phyloP scores from a whole-genome alignment of 2,113 vertebrate species.

The Apeltes quadracus region DNA sequence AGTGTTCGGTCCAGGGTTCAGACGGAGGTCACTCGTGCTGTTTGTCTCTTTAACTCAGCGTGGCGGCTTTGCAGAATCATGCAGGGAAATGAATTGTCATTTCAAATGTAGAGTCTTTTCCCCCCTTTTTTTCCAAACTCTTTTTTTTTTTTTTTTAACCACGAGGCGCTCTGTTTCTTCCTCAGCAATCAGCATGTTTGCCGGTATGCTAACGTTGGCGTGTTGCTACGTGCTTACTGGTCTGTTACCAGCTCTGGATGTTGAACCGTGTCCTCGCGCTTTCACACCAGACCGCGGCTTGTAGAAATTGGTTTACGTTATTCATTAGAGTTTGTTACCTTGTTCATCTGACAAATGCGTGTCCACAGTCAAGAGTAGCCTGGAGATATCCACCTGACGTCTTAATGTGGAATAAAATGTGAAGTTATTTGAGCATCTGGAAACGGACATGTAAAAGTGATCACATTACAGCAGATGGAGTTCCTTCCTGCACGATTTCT shows the following conservation, averaged over 20 bases:
- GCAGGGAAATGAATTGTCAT: conserved; percentile 7
- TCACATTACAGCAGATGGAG: not conserved
- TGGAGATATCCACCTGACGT: no score
- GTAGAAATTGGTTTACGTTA: no score
- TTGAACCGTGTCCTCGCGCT: not conserved
- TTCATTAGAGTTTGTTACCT: no score
- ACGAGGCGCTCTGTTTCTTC: not conserved
- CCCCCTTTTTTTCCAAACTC: not conserved
- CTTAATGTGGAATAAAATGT: not conserved
- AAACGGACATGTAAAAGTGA: not conserved
- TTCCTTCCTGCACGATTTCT: not conserved
- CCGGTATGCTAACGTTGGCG: not conserved
- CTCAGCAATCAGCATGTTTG: conserved; percentile 1
- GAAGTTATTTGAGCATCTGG: not conserved
- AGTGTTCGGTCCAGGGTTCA: conserved; percentile 30
- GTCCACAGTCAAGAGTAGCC: no score
- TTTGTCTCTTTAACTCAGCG: conserved; percentile 10
- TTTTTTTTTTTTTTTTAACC: not conserved
- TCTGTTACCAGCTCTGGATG: conserved; percentile 7
- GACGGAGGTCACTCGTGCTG: conserved; percentile 23
- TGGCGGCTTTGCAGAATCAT: conserved; percentile 7
- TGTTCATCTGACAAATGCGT: no score
- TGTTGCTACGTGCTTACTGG: conserved; percentile 1
- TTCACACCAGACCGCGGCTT: not conserved
- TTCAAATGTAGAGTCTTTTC: not conserved